Conservation (phyloP, 2,113 vertebrate genomes). For the Xiphorhynchus elegans region DNA sequence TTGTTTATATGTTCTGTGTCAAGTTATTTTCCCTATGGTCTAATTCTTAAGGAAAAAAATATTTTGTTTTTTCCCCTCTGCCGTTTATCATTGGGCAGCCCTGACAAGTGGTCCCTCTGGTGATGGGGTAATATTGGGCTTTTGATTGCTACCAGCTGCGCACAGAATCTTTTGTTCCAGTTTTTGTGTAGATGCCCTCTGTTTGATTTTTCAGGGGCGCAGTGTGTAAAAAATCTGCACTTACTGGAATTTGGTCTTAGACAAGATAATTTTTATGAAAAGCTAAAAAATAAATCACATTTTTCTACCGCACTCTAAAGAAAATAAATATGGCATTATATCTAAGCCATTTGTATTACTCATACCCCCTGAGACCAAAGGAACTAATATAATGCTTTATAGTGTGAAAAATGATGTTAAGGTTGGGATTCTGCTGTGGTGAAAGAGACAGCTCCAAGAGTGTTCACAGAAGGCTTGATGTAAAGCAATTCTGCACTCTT, state of each 20-base stretch:
- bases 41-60: neutral
- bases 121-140: neutral
- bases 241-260: neutral
- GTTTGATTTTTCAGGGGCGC: neutral
- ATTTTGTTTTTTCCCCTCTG: neutral
- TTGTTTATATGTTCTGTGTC: neutral
- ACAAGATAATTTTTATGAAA: neutral
- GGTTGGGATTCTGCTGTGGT: neutral
- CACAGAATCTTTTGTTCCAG: neutral
- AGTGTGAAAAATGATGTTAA: conserved; percentile 16
- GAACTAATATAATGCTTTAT: neutral
- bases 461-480: neutral
- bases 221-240: neutral
- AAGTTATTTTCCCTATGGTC: neutral
- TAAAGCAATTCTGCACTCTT: neutral
- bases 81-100: neutral
- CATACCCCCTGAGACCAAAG: neutral
- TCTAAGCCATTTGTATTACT: neutral
- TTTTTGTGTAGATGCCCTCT: neutral
- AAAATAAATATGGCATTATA: neutral
- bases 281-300: neutral
- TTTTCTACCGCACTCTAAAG: neutral
- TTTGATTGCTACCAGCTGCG: neutral
- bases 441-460: neutral
- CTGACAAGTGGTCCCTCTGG: neutral